phyloP scores from a whole-genome alignment of 2,888 invertebrate genomes.

The Catocala fraxini region DNA sequence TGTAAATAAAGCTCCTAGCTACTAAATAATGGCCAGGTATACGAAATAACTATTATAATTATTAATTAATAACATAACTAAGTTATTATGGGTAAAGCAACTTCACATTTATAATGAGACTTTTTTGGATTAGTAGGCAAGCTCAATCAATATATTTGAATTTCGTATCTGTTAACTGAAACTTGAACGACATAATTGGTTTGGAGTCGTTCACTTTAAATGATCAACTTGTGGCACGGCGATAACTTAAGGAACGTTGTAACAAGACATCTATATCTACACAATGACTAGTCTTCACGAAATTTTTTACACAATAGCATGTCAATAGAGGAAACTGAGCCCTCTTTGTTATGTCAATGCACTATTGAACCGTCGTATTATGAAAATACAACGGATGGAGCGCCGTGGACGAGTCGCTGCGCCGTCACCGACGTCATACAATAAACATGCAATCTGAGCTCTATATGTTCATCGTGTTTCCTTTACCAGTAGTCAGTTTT shows the following conservation, averaged over 20 bases:
- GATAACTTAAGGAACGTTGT: neutral
- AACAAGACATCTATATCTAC: neutral
- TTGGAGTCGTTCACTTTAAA: too few relatives aligned
- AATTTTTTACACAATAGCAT: constrained; percentile 38
- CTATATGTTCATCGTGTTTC: constrained; percentile 45
- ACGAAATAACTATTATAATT: too few relatives aligned
- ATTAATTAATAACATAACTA: too few relatives aligned
- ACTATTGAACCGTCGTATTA: constrained; percentile 50
- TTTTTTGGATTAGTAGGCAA: too few relatives aligned
- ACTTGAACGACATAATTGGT: too few relatives aligned
- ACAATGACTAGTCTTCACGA: neutral
- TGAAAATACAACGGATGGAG: constrained; percentile 51
- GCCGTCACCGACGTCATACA: constrained; percentile 38
- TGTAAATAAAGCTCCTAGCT: too few relatives aligned
- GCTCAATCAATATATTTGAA: too few relatives aligned
- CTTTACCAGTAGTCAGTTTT: constrained; percentile 41
- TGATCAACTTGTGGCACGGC: neutral
- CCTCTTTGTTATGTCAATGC: constrained; percentile 50
- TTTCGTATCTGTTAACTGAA: too few relatives aligned
- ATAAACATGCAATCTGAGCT: constrained; percentile 52
- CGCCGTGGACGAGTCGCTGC: constrained; percentile 29
- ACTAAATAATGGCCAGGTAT: too few relatives aligned
- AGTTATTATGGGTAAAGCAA: too few relatives aligned
- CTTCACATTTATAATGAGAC: too few relatives aligned
- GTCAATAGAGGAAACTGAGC: constrained; percentile 42